Evolutionary conservation across 1,140 invertebrate genomes (phyloP).

Genomic region (Tenebrio molitor): DNA sequence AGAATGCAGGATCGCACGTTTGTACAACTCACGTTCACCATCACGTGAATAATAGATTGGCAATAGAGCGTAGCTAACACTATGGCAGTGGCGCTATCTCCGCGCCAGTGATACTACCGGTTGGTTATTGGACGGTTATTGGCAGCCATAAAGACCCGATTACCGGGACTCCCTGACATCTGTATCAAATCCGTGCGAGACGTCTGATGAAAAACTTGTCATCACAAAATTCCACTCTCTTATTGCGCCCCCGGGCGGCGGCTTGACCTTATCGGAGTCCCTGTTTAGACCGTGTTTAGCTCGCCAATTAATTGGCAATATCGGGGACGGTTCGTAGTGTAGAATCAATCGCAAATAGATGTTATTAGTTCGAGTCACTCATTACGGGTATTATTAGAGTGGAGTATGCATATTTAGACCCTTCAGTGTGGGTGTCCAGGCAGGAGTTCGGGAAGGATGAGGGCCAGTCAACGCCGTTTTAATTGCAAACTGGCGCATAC

Average conservation of each 20-base stretch:
- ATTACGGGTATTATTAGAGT: conserved; percentile 36
- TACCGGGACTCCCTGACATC: conserved; percentile 53
- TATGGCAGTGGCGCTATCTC: conserved; percentile 47
- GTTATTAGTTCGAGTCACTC: conserved; percentile 42
- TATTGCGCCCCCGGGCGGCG: conserved; percentile 5
- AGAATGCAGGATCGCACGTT: conserved; percentile 39
- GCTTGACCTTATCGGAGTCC: neutral
- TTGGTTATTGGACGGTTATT: conserved; percentile 57
- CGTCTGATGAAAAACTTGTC: conserved; percentile 49
- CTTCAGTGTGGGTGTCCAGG: conserved; percentile 32
- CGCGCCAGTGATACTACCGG: conserved; percentile 50
- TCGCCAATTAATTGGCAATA: neutral
- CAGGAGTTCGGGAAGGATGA: conserved; percentile 24
- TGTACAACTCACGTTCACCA: conserved; percentile 44
- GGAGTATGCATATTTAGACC: conserved; percentile 36
- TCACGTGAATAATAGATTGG: conserved; percentile 51
- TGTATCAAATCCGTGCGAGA: conserved; percentile 54
- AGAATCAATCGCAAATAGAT: conserved; percentile 15
- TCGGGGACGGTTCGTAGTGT: neutral
- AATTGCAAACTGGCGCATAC: conserved; percentile 48
- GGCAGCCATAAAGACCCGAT: conserved; percentile 54
- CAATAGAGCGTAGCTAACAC: conserved; percentile 46
- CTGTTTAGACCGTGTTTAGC: neutral
- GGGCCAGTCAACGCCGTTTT: conserved; percentile 47
- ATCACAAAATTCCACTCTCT: conserved; percentile 38